Conservation (phyloP, 2,113 vertebrate genomes). For the Phalacrocorax aristotelis region DNA sequence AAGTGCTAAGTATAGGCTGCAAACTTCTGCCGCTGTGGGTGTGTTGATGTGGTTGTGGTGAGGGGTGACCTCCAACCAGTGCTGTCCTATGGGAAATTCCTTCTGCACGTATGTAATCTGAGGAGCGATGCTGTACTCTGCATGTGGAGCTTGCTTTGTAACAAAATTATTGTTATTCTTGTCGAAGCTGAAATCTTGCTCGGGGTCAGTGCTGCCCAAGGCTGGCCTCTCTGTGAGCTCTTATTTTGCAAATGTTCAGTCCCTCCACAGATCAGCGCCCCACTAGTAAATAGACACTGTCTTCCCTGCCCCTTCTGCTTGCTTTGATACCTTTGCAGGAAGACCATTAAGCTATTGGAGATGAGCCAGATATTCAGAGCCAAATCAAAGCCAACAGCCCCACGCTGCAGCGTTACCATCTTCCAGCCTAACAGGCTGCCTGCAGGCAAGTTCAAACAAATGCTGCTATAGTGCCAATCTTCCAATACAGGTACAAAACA, state of each 20-base stretch:
- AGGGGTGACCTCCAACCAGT: neutral
- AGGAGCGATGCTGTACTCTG: neutral
- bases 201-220: neutral
- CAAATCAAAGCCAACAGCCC: slow-evolving; percentile 45
- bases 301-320: neutral
- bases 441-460: slow-evolving; percentile 53
- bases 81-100: neutral
- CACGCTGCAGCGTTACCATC: neutral
- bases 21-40: neutral
- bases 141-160: neutral
- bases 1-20: neutral
- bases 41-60: neutral
- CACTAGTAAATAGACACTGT: neutral
- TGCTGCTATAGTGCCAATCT: neutral
- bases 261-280: neutral
- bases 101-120: neutral
- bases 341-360: slow-evolving; percentile 10
- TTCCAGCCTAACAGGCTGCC: slow-evolving; percentile 25
- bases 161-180: neutral
- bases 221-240: neutral
- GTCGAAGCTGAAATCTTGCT: neutral
- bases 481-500: slow-evolving; percentile 44
- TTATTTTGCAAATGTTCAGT: neutral
- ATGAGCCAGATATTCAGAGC: slow-evolving; percentile 31
- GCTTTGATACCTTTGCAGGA: slow-evolving; percentile 41